Evolutionary conservation across 2,797 vertebrate species (phyloP).

Genomic region (Takifugu ocellatus): DNA sequence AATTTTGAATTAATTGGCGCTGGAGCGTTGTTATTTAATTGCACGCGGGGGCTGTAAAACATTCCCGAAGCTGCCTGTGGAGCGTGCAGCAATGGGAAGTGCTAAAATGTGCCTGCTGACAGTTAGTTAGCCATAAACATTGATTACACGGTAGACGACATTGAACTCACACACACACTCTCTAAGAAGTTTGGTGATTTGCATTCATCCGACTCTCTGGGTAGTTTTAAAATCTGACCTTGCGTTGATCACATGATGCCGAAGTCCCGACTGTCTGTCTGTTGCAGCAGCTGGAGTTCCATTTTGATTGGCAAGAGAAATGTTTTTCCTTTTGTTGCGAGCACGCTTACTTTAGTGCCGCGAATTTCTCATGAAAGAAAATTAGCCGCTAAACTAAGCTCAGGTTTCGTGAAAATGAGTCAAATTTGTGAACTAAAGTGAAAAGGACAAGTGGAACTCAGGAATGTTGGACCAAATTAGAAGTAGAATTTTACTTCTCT

Average conservation of each 20-base stretch:
- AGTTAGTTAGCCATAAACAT: constrained; percentile 44
- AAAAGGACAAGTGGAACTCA: constrained; percentile 23
- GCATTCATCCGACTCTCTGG: constrained; percentile 5
- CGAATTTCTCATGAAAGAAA: constrained; percentile 56
- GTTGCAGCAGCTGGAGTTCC: constrained; percentile 53
- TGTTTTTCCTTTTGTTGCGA: constrained; percentile 60
- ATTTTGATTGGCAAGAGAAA: constrained; percentile 60
- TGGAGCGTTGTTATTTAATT: too few relatives aligned
- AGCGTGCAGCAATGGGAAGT: constrained; percentile 31
- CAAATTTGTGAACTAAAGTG: constrained; percentile 37
- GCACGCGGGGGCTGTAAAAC: background rate
- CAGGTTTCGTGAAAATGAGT: constrained; percentile 51
- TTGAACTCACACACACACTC: constrained; percentile 5
- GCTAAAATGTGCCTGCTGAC: constrained; percentile 53
- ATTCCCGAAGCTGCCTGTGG: constrained; percentile 10
- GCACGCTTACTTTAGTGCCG: constrained; percentile 50
- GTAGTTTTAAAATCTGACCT: constrained; percentile 6
- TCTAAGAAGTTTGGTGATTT: constrained; percentile 6
- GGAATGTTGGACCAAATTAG: background rate
- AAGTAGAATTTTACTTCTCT: constrained; percentile 8
- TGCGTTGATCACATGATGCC: constrained; percentile 1
- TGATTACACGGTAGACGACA: constrained; percentile 51
- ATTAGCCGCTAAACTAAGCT: constrained; percentile 48
- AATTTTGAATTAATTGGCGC: too few relatives aligned
- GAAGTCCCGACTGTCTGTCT: constrained; percentile 34